Evolutionary conservation across 2,888 invertebrate species (phyloP), one percentile per base, ranked within the genome.

Genomic region (Himalopsyche anomala): DNA sequence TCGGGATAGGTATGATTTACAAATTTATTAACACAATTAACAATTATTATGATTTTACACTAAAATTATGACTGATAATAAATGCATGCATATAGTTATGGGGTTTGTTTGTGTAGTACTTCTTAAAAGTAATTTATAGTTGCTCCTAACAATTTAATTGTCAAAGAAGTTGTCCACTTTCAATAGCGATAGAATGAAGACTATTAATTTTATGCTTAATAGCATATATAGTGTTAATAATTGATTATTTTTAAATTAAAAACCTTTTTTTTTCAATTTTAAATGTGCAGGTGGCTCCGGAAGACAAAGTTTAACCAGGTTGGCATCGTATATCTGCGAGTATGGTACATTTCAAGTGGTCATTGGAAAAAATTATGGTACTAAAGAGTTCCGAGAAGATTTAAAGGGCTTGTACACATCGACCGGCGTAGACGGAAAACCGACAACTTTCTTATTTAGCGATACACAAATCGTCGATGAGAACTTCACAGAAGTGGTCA

Each of bases 381-480:
- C 95, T 4, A 91, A 92, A 51, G 98, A 98, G 90, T 98, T 98
- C 90, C 94, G 95, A 36, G 97, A 97, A 90, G 98, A 98, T 90
- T 90, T 98, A 84, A 98, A 97, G 93, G 90, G 91, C 0, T 91
- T 98, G 0, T 98, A 97, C 90, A 94, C 93, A 51, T 90, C 93
- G 54, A 94, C 96, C 9, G 98, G 98, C 0, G 95, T 97, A 11
- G 96, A 96, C 88, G 94, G 95, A 84, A 96, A 96, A 90, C 92
- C 94, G 51, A 96, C 96, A 0, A 94, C 96, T 12, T 98, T 98
- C 91, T 94, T 98, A 87, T 97, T 98, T 92, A 96, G 95, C 90
- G 98, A 98, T 91, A 97, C 96, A 2, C 98, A 97, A 91, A 95
- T 98, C 38, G 95, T 95, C 0, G 97, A 97, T 88, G 97, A 97